Percentiles rank a stretch among this genome's conserved stretches.
phyloP scores from a whole-genome alignment of 2,888 invertebrate species.

The Odontothrips loti region DNA sequence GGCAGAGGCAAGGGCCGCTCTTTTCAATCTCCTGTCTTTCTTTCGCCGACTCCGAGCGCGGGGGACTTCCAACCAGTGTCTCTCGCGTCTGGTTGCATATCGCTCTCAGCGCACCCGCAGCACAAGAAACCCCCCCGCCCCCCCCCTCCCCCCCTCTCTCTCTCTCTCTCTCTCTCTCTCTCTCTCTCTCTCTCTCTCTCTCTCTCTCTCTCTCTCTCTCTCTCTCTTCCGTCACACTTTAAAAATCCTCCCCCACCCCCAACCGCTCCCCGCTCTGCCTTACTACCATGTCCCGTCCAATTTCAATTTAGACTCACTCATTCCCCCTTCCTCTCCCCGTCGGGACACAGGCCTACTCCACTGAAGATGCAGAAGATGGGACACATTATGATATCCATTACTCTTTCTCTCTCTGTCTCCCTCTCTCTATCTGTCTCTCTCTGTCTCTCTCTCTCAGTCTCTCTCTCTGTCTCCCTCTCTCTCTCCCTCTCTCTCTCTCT shows the following conservation, averaged over 20 bases:
- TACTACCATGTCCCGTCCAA: background rate
- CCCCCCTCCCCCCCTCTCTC: too few relatives aligned
- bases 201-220: background rate
- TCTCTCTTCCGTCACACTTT: background rate
- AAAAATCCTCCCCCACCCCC: background rate
- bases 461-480: too few relatives aligned
- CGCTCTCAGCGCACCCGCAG: background rate
- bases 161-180: background rate
- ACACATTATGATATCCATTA: background rate
- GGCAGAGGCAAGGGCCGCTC: background rate
- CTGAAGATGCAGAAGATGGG: too few relatives aligned
- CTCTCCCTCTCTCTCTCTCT: background rate
- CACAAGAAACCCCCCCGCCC: too few relatives aligned
- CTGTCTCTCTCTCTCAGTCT: background rate
- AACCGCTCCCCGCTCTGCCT: background rate
- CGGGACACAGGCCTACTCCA: background rate
- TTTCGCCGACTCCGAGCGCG: background rate
- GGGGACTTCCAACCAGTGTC: too few relatives aligned
- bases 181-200: background rate
- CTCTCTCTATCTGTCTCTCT: background rate
- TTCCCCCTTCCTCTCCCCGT: background rate
- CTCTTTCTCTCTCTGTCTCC: background rate
- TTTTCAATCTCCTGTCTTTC: background rate
- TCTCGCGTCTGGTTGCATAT: background rate
- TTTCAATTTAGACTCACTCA: conserved; percentile 7